These are phyloP conservation scores for Apamea anceps DNA, from an alignment of 2,888 invertebrate species.

Conservation along the genomic window DNA sequence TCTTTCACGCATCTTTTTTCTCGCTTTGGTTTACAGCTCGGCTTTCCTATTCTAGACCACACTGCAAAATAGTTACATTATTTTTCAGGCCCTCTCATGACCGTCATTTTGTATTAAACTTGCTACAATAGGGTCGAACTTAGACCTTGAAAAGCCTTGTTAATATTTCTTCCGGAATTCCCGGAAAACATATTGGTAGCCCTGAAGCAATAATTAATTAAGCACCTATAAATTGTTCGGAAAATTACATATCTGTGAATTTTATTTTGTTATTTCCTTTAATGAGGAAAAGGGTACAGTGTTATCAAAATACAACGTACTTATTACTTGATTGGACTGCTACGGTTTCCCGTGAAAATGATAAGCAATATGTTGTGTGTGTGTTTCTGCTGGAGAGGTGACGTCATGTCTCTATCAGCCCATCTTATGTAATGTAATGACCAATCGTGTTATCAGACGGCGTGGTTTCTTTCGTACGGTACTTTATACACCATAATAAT, in stretches of 20 bases:
- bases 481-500: slow-evolving; percentile 34
- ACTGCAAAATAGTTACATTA: not conserved
- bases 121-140: not conserved
- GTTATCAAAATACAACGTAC: slow-evolving; percentile 57
- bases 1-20: not conserved
- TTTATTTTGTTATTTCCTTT: slow-evolving; percentile 28
- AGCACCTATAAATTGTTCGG: slow-evolving; percentile 21
- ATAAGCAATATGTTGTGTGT: slow-evolving; percentile 41
- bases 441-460: slow-evolving; percentile 68
- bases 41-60: not conserved
- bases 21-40: not conserved
- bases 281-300: slow-evolving; percentile 48
- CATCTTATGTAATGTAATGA: slow-evolving; percentile 63
- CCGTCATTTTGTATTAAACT: slow-evolving; percentile 1
- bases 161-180: slow-evolving; percentile 26
- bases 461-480: slow-evolving; percentile 58
- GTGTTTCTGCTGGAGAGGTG: slow-evolving; percentile 47
- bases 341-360: slow-evolving; percentile 56
- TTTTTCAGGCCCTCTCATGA: not conserved
- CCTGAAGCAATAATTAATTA: slow-evolving; percentile 14
- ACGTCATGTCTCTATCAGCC: slow-evolving; percentile 57
- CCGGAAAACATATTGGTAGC: slow-evolving; percentile 15
- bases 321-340: slow-evolving; percentile 50
- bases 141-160: slow-evolving; percentile 3
- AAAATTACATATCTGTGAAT: slow-evolving; percentile 47